These are phyloP conservation scores for Phalacrocorax pelagicus DNA, from an alignment of 2,113 vertebrate species.

Conservation along the genomic window DNA sequence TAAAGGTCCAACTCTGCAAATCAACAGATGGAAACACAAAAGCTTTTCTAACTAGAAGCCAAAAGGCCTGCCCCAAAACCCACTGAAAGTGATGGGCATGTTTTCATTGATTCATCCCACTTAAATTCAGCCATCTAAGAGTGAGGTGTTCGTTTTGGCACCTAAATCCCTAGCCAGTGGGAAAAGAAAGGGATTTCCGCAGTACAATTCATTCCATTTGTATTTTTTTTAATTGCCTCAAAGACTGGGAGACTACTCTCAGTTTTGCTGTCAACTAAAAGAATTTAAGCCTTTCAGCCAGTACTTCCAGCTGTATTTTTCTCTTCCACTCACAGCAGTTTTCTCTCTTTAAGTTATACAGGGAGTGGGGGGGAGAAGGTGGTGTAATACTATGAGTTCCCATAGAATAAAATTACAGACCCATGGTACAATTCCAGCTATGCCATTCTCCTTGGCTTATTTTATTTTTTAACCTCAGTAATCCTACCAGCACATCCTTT, in stretches of 20 bases:
- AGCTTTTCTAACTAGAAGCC: background rate
- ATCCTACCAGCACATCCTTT: conserved; percentile 56
- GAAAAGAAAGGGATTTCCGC: background rate
- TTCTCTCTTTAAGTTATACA: background rate
- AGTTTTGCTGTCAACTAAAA: background rate
- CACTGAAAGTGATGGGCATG: background rate
- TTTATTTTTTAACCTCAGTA: conserved; percentile 25
- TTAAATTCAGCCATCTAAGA: background rate
- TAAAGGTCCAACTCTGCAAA: background rate
- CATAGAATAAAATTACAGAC: conserved; percentile 7
- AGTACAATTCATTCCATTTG: background rate
- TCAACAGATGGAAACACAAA: background rate
- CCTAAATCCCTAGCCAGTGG: background rate
- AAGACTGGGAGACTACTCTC: background rate
- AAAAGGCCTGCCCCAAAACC: background rate
- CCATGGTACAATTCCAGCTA: background rate
- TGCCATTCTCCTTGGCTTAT: background rate
- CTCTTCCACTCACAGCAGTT: background rate
- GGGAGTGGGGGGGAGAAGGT: background rate
- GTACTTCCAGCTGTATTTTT: background rate
- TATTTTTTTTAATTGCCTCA: background rate
- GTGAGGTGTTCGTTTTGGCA: background rate
- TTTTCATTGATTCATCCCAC: background rate
- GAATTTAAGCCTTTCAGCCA: background rate
- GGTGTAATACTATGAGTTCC: background rate